Evolutionary conservation across 2,888 invertebrate genomes (phyloP), one percentile per base, ranked within the genome.

Genomic region (Xanthia icteritia): DNA sequence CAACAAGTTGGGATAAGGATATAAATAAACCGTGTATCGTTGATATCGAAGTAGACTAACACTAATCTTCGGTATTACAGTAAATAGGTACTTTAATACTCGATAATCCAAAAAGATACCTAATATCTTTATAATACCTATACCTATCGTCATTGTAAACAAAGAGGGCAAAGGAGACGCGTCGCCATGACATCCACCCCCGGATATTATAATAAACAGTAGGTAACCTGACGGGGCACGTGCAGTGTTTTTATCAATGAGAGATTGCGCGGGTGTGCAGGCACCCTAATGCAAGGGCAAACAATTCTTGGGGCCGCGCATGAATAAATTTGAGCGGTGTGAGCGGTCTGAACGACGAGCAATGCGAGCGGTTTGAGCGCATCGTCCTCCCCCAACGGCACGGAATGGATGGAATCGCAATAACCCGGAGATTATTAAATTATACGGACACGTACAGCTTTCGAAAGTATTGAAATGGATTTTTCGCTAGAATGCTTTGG

Each of bases 341-440:
- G 83, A 83, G 83, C 85, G 73, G 71, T 95, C 94, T 91, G 91
- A 92, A 75, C 77, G 13, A 94, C 91, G 91, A 92, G 78, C 78
- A 17, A 36, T 65, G 58, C 63, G 86, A 83, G 84, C 86, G 73
- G 83, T 83, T 61, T 63, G 83, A 85, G 90, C 91, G 90, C 92
- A 91, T 89, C 92, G 91, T 79, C 85, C 87, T 92, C 92, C 92
- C 91, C 87, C 90, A 90, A 84, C 89, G 89, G 91, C 91, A 91
- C 76, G 86, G 91, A 91, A 86, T 89, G 90, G 89, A 92, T 89
- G 92, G 92, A 91, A 91, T 95, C 93, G 93, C 93, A 94, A 96
- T 95, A 95, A 94, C 93, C 93, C 94, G 91, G 91, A 93, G 94
- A 95, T 96, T 95, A 96, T 96, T 95, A 94, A 95, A 95, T 96